Base-by-base conservation (phyloP, 2,888 invertebrate species). In the Seladonia tumulorum region DNA sequence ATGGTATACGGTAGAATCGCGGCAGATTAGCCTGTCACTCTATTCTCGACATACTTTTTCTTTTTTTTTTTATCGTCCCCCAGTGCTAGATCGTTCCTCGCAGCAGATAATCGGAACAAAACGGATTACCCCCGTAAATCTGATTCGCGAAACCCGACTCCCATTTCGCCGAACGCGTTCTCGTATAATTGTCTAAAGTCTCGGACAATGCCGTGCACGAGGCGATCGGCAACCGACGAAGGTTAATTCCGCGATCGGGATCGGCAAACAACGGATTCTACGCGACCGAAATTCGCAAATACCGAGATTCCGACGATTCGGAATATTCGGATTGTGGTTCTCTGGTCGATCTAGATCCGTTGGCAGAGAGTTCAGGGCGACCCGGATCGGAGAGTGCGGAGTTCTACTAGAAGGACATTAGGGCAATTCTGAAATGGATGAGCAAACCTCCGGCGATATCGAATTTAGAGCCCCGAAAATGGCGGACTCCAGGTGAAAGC, bases 391-490 rank as follows among this genome's bases (percentile, higher is more conserved):
- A 10, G n/a, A 57, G 57, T 7, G 22, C 18, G 22, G 49, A 49
- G 57, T 25, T 25, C 57, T 4, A n/a, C 57, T n/a, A 4, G 22
- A 10, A 10, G n/a, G 57, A n/a, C n/a, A n/a, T n/a, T 57, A n/a
- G n/a, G n/a, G 57, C 12, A n/a, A 57, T n/a, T n/a, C 57, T 12
- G 57, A n/a, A n/a, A 57, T 57, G n/a, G n/a, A 57, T 12, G n/a
- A 25, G 12, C 57, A 49, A 49, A 49, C 49, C 49, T 49, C 18
- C 18, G 57, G n/a, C 57, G 57, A n/a, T n/a, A 57, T 22, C n/a
- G 57, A 57, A n/a, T 57, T 57, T n/a, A n/a, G 57, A 25, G 57
- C n/a, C n/a, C n/a, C n/a, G n/a, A n/a, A 57, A 57, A 57, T n/a
- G 57, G 57, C 57, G 57, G 10, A 57, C 18, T 49, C n/a, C n/a